Base-by-base conservation (phyloP, 2,888 invertebrate species). In the Horisme vitalbata region DNA sequence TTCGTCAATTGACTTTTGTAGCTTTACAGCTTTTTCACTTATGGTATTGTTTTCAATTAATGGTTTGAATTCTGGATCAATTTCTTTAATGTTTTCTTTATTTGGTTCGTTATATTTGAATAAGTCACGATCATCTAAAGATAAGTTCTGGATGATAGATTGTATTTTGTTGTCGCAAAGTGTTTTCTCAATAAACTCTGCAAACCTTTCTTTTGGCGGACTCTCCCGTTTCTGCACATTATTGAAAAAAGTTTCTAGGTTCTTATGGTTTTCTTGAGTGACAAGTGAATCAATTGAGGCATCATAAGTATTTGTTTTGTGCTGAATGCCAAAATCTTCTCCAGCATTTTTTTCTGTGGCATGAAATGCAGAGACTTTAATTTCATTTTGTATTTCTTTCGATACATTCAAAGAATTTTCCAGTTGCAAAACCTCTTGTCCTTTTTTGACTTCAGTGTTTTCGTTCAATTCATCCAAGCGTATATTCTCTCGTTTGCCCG, bases 131-230 rank as follows among this genome's bases (percentile, higher is more conserved):
- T 75, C 74, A 61, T 83, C 79, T 52, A 89, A 67, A 18, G 87
- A 86, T 48, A 89, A 68, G 54, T 87, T 88, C 47, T 88, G 79
- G 54, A 89, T 83, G 56, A 89, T 83, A 0, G 84, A 78, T 57
- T 85, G 81, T 63, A 89, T 78, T 73, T 87, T 89, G 55, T 83
- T 81, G 68, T 86, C 81, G 50, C 80, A 78, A 67, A 88, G 73
- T 52, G 85, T 86, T 71, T 88, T 88, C 60, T 88, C 88, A 20
- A 88, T 63, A 59, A 85, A 89, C 61, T 86, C 83, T 4, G 84
- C 72, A 41, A 89, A 69, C 52, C 76, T 77, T 61, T 87, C 88
- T 71, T 83, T 88, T 14, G 88, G 87, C 30, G 88, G 88, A 61
- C 87, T 87, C 23, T 83, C 82, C 6, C 85, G 73, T 67, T 80